Percentiles rank a stretch among this genome's conserved stretches.
These are phyloP conservation scores for Gouania willdenowi DNA, from an alignment of 2,797 vertebrate genomes.

Conservation along the genomic window DNA sequence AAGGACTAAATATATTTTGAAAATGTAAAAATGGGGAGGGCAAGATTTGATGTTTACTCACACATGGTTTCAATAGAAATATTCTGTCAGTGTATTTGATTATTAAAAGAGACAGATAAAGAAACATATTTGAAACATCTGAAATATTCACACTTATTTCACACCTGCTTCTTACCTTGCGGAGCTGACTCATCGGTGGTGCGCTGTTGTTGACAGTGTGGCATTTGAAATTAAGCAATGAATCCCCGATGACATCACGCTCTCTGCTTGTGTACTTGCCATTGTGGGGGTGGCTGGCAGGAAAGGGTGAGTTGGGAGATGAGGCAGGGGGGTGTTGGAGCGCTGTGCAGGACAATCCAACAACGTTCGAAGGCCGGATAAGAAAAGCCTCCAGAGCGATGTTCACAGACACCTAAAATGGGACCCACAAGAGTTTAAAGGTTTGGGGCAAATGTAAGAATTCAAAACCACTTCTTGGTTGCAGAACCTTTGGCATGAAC, in stretches of 20 bases:
- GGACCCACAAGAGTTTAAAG: no score
- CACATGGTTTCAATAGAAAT: no score
- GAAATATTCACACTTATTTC: constrained; percentile 13
- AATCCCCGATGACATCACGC: constrained; percentile 53
- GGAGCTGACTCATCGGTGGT: constrained; percentile 77
- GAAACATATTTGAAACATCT: no score
- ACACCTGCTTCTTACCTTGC: constrained; percentile 70
- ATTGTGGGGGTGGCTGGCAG: constrained; percentile 29
- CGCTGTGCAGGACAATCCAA: constrained; percentile 83
- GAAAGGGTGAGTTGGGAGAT: constrained; percentile 29
- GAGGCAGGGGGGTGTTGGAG: constrained; percentile 60
- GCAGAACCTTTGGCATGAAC: no score
- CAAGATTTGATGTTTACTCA: no score
- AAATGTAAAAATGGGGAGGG: no score
- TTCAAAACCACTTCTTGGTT: no score
- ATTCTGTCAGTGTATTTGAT: no score
- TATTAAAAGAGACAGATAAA: no score
- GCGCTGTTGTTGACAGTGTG: constrained; percentile 78
- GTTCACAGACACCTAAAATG: constrained; percentile 78
- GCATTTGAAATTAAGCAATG: constrained; percentile 84
- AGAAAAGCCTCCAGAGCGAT: constrained; percentile 85
- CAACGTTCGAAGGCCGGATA: constrained; percentile 78
- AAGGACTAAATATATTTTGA: no score
- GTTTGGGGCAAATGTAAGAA: no score
- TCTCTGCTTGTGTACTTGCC: constrained; percentile 42